phyloP scores from a whole-genome alignment of 2,888 invertebrate genomes.

The Torymus auratus region DNA sequence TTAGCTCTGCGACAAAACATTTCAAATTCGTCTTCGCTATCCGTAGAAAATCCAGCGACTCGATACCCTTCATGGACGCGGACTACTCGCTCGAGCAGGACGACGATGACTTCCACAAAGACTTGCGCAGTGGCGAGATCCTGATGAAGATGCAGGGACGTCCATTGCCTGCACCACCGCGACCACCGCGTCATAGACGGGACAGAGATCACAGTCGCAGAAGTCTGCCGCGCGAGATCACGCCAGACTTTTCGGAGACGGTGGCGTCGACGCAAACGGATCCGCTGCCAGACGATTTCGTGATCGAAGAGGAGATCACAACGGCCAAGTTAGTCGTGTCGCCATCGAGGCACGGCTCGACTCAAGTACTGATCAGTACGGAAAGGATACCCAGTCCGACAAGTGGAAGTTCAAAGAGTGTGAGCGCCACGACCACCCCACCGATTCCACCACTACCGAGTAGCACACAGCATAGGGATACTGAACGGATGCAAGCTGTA shows the following conservation, averaged over 20 bases:
- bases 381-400: constrained; percentile 71
- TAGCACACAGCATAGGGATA: constrained; percentile 41
- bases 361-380: constrained; percentile 71
- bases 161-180: constrained; percentile 90
- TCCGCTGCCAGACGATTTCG: constrained; percentile 87
- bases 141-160: constrained; percentile 90
- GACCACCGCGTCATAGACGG: constrained; percentile 84
- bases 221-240: constrained; percentile 57
- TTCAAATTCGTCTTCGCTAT: too few relatives aligned
- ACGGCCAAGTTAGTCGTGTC: constrained; percentile 72
- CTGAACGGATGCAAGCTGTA: constrained; percentile 8
- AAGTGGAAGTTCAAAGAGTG: constrained; percentile 39
- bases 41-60: constrained; percentile 59
- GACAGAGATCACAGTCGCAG: constrained; percentile 38
- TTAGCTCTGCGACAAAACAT: too few relatives aligned
- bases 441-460: constrained; percentile 67
- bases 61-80: constrained; percentile 81
- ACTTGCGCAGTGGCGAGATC: constrained; percentile 86
- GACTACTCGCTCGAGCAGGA: constrained; percentile 75
- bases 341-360: constrained; percentile 71
- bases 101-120: constrained; percentile 75
- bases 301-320: constrained; percentile 74
- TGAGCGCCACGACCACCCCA: constrained; percentile 58
- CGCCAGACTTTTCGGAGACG: constrained; percentile 78
- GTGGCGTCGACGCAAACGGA: constrained; percentile 92